Conservation (phyloP, 2,888 invertebrate genomes). For the Platerodrilus igneus region DNA sequence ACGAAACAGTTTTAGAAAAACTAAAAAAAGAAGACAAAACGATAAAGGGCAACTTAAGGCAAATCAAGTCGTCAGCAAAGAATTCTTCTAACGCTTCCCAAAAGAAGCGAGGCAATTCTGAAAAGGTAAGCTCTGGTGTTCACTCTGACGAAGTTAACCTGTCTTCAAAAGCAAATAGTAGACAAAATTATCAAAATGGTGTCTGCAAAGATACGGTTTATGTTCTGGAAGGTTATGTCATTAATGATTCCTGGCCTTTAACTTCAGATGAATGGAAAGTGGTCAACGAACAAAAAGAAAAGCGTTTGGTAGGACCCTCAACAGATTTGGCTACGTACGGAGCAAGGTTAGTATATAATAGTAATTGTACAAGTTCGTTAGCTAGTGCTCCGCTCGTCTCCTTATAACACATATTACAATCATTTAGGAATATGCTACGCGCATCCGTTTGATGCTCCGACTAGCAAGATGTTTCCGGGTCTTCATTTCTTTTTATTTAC, state of each 20-base stretch:
- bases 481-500: too few relatives aligned
- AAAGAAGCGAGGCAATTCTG: neutral
- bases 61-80: neutral
- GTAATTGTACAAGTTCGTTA: neutral
- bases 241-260: conserved; percentile 47
- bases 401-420: too few relatives aligned
- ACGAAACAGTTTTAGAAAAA: neutral
- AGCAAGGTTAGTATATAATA: neutral
- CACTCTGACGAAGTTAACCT: neutral
- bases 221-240: conserved; percentile 38
- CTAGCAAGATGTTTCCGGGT: too few relatives aligned
- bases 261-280: conserved; percentile 42
- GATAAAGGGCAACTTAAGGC: neutral
- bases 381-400: too few relatives aligned
- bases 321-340: too few relatives aligned
- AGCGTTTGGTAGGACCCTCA: conserved; percentile 17
- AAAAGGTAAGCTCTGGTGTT: neutral
- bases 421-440: too few relatives aligned
- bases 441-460: too few relatives aligned
- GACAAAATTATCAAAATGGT: too few relatives aligned
- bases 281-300: conserved; percentile 32
- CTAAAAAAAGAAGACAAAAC: conserved; percentile 1
- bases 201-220: conserved; percentile 24
- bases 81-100: conserved; percentile 2
- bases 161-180: neutral